phyloP scores from a whole-genome alignment of 1,140 invertebrate species.

The Callitettix versicolor region DNA sequence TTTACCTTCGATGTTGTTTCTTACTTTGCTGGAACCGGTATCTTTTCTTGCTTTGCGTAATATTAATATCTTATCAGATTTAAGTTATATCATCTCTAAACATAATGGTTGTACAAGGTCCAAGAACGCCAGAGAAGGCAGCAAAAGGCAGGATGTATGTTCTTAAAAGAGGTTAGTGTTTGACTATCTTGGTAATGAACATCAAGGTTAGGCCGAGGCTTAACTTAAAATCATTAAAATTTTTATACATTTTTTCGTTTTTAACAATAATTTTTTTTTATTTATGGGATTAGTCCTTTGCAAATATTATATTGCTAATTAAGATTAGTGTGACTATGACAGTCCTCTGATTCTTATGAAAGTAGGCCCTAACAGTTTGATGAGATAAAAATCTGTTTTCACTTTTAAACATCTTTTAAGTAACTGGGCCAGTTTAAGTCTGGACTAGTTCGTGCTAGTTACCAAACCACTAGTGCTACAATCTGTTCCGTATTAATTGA shows the following conservation, averaged over 20 bases:
- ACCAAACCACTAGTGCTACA: too few relatives aligned
- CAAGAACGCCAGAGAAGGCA: conserved; percentile 1
- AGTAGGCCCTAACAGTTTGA: too few relatives aligned
- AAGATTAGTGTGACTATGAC: not conserved
- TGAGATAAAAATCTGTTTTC: too few relatives aligned
- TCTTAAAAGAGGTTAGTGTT: conserved; percentile 4
- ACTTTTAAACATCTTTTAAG: too few relatives aligned
- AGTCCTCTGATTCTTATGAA: not conserved
- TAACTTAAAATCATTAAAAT: not conserved
- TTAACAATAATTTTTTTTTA: not conserved
- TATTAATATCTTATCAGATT: not conserved
- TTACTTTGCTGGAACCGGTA: too few relatives aligned
- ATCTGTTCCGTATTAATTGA: too few relatives aligned
- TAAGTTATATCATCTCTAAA: not conserved
- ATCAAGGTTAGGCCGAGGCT: not conserved
- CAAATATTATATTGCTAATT: not conserved
- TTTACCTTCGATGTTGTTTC: too few relatives aligned
- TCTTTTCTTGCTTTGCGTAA: too few relatives aligned
- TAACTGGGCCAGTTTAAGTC: too few relatives aligned
- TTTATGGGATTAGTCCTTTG: not conserved
- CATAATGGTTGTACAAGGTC: not conserved
- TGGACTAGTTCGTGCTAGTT: too few relatives aligned
- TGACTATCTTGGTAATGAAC: not conserved
- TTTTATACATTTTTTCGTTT: not conserved
- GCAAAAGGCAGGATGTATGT: conserved; percentile 6